Base-by-base conservation (phyloP, 2,888 invertebrate genomes). In the Sarcophaga carnaria region DNA sequence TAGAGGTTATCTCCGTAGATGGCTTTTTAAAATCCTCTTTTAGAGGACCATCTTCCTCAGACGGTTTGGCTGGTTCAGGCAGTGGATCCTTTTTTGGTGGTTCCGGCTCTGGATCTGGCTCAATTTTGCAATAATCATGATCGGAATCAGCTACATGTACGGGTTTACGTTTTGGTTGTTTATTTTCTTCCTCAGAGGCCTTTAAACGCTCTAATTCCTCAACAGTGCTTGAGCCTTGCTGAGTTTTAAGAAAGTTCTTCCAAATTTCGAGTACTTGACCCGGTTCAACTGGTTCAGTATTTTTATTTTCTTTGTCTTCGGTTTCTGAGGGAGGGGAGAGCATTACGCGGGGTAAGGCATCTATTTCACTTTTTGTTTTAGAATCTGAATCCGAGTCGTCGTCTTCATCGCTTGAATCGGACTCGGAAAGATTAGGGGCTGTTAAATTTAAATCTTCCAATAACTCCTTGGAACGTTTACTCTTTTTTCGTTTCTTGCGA, bases 351-450 rank as follows among this genome's bases (percentile, higher is more conserved):
- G 93, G 93, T 77, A 92, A 72, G 5, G 89, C 85, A 75, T 88
- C 88, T 64, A 89, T 89, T 45, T 90, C 90, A 25, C 89, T 88
- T 77, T 90, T 88, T n/a, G 89, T 89, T 88, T 90, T 90, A 45
- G 88, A 88, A 63, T 83, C 72, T 11, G 88, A 89, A 90, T 93
- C 90, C 45, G 91, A 90, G 88, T 97, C 97, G 84, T 95, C 95
- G 49, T 79, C 79, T 10, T 66, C 83, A 67, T 81, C 71, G 89
- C 96, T 96, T 88, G 96, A 97, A 90, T 97, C 97, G 92, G 97
- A 97, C 90, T 97, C 97, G 0, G 97, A 97, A 64, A 97, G 94
- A 94, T 97, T 97, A 64, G 97, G 94, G 3, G 96, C 97, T 4
- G 97, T 97, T 79, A 97, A 94, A 94, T 97, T 95, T 2, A 96